Percentiles rank a stretch among this genome's conserved stretches.
These are phyloP conservation scores for Heteromyza rotundicornis DNA, from an alignment of 2,888 invertebrate genomes.

Conservation along the genomic window DNA sequence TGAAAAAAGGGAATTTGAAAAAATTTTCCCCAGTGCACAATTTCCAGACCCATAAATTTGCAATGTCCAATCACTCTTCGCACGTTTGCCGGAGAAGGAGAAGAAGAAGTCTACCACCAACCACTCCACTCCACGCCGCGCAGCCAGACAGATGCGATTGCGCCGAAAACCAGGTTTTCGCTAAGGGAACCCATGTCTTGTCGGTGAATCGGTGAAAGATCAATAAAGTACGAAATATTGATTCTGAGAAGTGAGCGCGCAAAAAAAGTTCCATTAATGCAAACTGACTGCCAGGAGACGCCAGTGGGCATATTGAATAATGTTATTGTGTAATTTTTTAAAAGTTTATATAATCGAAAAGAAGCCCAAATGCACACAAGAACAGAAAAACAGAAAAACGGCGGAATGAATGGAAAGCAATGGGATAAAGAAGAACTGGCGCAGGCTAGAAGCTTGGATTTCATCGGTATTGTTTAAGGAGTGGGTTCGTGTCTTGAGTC, in stretches of 20 bases:
- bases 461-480: too few relatives aligned
- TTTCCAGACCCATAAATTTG: neutral
- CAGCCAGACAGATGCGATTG: neutral
- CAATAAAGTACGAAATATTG: slow-evolving; percentile 27
- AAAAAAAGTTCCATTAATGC: slow-evolving; percentile 21
- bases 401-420: too few relatives aligned
- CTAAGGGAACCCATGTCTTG: neutral
- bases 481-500: too few relatives aligned
- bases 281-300: slow-evolving; percentile 13
- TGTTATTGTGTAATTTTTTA: neutral
- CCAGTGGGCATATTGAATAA: neutral
- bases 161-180: neutral
- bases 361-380: too few relatives aligned
- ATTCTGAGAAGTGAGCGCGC: slow-evolving; percentile 22
- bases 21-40: neutral
- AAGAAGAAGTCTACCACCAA: neutral
- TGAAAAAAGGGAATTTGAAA: too few relatives aligned
- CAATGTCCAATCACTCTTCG: neutral
- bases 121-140: neutral
- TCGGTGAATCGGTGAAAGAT: slow-evolving; percentile 27
- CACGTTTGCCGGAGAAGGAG: neutral
- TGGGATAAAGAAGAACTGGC: too few relatives aligned
- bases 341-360: too few relatives aligned
- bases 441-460: too few relatives aligned
- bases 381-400: too few relatives aligned